These are phyloP conservation scores for Cinara cedri DNA, from an alignment of 2,888 invertebrate species.

Conservation along the genomic window DNA sequence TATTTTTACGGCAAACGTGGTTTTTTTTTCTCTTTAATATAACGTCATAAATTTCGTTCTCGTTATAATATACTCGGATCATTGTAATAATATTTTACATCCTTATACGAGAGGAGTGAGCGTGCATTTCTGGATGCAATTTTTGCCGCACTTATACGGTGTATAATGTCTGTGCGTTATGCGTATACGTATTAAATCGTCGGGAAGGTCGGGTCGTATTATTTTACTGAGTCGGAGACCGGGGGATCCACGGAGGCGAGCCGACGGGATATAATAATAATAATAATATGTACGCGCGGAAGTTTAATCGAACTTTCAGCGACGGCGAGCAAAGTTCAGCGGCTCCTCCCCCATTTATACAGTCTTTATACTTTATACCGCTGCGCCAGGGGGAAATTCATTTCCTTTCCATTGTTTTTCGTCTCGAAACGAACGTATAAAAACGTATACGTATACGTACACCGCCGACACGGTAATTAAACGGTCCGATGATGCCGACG, in stretches of 20 bases:
- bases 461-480: conserved; percentile 55
- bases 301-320: conserved; percentile 47
- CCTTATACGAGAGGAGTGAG: no score
- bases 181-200: background rate
- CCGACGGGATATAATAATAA: background rate
- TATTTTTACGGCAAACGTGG: no score
- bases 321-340: conserved; percentile 42
- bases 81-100: no score
- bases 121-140: background rate
- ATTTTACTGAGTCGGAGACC: conserved; percentile 2
- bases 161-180: background rate
- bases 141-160: background rate
- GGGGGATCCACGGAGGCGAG: no score
- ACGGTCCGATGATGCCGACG: conserved; percentile 13
- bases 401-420: conserved; percentile 52
- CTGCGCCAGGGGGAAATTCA: conserved; percentile 36
- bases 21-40: no score
- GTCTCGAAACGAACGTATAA: conserved; percentile 17
- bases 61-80: no score
- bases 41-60: no score
- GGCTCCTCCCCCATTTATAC: conserved; percentile 6
- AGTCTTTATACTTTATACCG: background rate
- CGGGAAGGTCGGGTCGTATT: background rate
- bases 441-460: no score
- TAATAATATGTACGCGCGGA: background rate